Conservation (phyloP, 2,888 invertebrate species). For the Cactoblastis cactorum region DNA sequence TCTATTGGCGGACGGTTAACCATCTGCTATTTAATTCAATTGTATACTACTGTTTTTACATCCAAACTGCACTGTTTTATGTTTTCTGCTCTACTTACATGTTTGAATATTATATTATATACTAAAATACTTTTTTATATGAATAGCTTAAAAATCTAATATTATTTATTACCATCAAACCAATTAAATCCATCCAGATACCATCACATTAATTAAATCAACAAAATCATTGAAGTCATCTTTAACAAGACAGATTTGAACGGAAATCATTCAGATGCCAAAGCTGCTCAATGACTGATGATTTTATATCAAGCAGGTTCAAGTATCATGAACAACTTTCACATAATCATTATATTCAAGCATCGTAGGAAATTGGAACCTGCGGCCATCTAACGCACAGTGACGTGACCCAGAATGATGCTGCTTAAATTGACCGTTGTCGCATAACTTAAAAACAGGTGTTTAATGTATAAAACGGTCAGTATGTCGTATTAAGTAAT, state of each 20-base stretch:
- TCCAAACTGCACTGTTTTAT: too few relatives aligned
- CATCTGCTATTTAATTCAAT: too few relatives aligned
- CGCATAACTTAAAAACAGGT: constrained; percentile 43
- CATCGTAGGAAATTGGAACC: constrained; percentile 42
- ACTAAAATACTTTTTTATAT: too few relatives aligned
- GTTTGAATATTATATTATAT: too few relatives aligned
- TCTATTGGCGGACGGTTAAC: too few relatives aligned
- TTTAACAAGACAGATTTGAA: constrained; percentile 38
- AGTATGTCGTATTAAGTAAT: constrained; percentile 64
- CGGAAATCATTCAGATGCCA: constrained; percentile 44
- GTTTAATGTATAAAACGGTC: constrained; percentile 42
- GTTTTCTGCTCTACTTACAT: too few relatives aligned
- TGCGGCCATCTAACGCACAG: constrained; percentile 13
- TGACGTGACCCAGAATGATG: constrained; percentile 24
- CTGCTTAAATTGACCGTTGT: constrained; percentile 27
- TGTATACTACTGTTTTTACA: too few relatives aligned
- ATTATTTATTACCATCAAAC: too few relatives aligned
- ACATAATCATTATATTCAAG: constrained; percentile 39
- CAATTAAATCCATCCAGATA: too few relatives aligned
- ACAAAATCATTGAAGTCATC: too few relatives aligned
- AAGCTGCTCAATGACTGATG: constrained; percentile 40
- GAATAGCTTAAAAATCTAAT: too few relatives aligned
- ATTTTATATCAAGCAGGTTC: constrained; percentile 50
- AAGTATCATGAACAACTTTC: constrained; percentile 60
- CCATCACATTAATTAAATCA: too few relatives aligned